Conservation (phyloP, 2,888 invertebrate species). For the Acronicta psi region DNA sequence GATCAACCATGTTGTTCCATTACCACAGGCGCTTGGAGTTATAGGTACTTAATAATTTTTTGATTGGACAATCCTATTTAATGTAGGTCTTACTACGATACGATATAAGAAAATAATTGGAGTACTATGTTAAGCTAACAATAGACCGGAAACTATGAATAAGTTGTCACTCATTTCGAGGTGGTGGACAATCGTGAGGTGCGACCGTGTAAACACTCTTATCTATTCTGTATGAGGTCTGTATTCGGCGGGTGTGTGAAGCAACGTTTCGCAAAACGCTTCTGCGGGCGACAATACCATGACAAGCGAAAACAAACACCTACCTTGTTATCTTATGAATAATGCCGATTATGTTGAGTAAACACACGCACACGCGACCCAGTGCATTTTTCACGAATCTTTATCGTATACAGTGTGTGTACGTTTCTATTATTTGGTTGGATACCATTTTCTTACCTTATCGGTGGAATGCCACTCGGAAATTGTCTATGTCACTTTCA, state of each 20-base stretch:
- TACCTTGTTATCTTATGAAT: conserved; percentile 87
- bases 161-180: conserved; percentile 28
- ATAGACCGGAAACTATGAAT: conserved; percentile 44
- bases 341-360: conserved; percentile 87
- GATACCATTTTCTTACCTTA: no score
- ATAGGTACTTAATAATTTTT: no score
- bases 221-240: conserved; percentile 69
- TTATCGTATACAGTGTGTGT: conserved; percentile 78
- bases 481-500: no score
- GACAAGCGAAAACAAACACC: conserved; percentile 86
- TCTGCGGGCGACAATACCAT: conserved; percentile 82
- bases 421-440: conserved; percentile 26
- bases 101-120: conserved; percentile 17
- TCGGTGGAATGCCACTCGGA: no score
- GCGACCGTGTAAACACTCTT: conserved; percentile 65
- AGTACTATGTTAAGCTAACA: conserved; percentile 25
- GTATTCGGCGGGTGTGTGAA: conserved; percentile 66
- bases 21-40: conserved; percentile 23
- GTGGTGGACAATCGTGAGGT: conserved; percentile 51
- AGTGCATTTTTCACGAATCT: conserved; percentile 84
- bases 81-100: no score
- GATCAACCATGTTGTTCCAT: background rate
- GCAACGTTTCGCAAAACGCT: conserved; percentile 85
- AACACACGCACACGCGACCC: conserved; percentile 81
- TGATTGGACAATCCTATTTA: no score